Percentiles rank a stretch among this genome's conserved stretches.
These are phyloP conservation scores for Epinotia bilunana DNA, from an alignment of 2,888 invertebrate genomes.

Conservation along the genomic window DNA sequence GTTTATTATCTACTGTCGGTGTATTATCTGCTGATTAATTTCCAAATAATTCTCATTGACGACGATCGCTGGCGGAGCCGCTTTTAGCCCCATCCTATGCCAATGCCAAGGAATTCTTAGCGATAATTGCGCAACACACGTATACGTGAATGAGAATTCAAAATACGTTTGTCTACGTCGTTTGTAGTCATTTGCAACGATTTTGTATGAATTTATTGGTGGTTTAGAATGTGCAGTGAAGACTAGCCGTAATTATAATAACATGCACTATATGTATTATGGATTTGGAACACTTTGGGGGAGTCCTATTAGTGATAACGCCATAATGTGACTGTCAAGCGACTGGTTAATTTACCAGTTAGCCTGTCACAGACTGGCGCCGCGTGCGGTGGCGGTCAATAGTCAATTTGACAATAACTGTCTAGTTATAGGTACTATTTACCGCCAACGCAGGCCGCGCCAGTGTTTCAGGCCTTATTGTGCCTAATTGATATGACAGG, in stretches of 20 bases:
- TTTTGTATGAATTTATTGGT: slow-evolving; percentile 15
- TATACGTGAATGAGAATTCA: slow-evolving; percentile 28
- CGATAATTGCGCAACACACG: slow-evolving; percentile 46
- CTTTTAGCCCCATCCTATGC: slow-evolving; percentile 65
- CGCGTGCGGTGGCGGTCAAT: too few relatives aligned
- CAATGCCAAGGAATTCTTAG: slow-evolving; percentile 73
- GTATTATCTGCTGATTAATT: slow-evolving; percentile 28
- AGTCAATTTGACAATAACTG: too few relatives aligned
- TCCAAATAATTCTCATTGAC: slow-evolving; percentile 43
- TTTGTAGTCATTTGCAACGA: slow-evolving; percentile 25
- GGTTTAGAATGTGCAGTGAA: slow-evolving; percentile 7
- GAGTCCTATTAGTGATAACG: too few relatives aligned
- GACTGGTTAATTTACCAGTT: too few relatives aligned
- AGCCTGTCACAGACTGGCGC: too few relatives aligned
- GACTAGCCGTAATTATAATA: background rate
- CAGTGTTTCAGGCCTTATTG: background rate
- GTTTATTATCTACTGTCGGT: background rate
- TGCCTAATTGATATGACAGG: too few relatives aligned
- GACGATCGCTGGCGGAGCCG: slow-evolving; percentile 51
- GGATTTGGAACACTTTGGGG: too few relatives aligned
- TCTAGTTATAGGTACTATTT: too few relatives aligned
- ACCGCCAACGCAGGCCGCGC: too few relatives aligned
- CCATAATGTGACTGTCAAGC: too few relatives aligned
- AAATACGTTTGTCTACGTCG: slow-evolving; percentile 32
- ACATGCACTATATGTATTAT: too few relatives aligned